These are phyloP conservation scores for Sebastes vulpes DNA, from an alignment of 2,797 vertebrate species.

Conservation along the genomic window DNA sequence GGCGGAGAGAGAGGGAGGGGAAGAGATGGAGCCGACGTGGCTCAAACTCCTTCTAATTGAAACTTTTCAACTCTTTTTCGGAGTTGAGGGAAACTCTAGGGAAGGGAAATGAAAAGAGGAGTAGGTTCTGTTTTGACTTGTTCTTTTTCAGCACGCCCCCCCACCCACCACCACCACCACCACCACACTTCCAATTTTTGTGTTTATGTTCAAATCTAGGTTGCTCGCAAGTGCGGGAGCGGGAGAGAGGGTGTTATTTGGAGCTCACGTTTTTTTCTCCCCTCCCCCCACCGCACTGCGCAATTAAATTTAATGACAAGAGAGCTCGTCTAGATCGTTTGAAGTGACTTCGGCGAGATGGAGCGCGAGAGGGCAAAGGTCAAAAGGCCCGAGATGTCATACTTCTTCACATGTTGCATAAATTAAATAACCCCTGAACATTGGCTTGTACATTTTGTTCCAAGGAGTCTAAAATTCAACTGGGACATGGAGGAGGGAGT, in stretches of 20 bases:
- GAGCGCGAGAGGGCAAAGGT: slow-evolving; percentile 68
- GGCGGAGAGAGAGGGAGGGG: not conserved
- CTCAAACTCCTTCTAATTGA: slow-evolving; percentile 64
- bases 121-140: slow-evolving; percentile 41
- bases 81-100: slow-evolving; percentile 34
- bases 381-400: slow-evolving; percentile 57
- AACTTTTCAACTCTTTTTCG: slow-evolving; percentile 58
- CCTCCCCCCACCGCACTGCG: not conserved
- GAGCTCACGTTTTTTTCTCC: slow-evolving; percentile 5
- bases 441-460: slow-evolving; percentile 24
- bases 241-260: slow-evolving; percentile 14
- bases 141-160: not conserved
- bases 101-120: slow-evolving; percentile 40
- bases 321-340: slow-evolving; percentile 56
- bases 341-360: slow-evolving; percentile 62
- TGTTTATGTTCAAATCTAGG: slow-evolving; percentile 55
- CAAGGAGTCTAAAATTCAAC: slow-evolving; percentile 14
- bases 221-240: slow-evolving; percentile 14
- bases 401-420: slow-evolving; percentile 53
- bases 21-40: not conserved
- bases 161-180: not conserved
- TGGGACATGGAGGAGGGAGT: not conserved
- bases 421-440: slow-evolving; percentile 52
- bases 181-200: slow-evolving; percentile 1
- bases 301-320: slow-evolving; percentile 72